Conservation (phyloP, 2,113 vertebrate genomes). For the Lophura nycthemera region DNA sequence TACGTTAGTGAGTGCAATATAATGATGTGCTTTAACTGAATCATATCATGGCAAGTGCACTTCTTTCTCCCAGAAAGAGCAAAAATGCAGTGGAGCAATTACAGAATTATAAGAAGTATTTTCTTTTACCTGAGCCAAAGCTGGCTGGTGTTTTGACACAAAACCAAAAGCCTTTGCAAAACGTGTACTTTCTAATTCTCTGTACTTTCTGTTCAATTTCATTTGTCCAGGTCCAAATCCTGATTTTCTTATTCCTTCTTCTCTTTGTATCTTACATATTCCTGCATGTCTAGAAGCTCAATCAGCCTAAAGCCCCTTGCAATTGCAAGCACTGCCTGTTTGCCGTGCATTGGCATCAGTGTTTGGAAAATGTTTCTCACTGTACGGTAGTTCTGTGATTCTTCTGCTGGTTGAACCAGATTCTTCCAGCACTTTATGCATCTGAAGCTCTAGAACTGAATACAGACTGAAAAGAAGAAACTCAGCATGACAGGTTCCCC, state of each 20-base stretch:
- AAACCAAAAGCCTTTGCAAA: background rate
- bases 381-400: background rate
- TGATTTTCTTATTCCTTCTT: background rate
- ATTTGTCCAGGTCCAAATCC: background rate
- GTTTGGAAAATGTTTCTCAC: background rate
- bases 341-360: background rate
- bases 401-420: background rate
- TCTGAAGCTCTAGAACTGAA: background rate
- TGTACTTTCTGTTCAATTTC: background rate
- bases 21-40: background rate
- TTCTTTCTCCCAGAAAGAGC: conserved; percentile 5
- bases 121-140: background rate
- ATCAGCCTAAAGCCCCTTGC: background rate
- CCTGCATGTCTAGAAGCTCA: background rate
- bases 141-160: background rate
- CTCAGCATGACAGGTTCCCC: background rate
- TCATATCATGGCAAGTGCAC: background rate
- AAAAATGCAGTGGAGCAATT: background rate
- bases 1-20: background rate
- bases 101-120: background rate
- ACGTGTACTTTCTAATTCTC: background rate
- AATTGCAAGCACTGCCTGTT: background rate
- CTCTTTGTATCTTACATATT: background rate
- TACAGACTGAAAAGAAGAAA: background rate
- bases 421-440: background rate